A percentile compares a stretch with the other conserved stretches of the same genome.
These are phyloP conservation scores for Crenuchus spilurus DNA, from an alignment of 2,797 vertebrate species.

Conservation along the genomic window DNA sequence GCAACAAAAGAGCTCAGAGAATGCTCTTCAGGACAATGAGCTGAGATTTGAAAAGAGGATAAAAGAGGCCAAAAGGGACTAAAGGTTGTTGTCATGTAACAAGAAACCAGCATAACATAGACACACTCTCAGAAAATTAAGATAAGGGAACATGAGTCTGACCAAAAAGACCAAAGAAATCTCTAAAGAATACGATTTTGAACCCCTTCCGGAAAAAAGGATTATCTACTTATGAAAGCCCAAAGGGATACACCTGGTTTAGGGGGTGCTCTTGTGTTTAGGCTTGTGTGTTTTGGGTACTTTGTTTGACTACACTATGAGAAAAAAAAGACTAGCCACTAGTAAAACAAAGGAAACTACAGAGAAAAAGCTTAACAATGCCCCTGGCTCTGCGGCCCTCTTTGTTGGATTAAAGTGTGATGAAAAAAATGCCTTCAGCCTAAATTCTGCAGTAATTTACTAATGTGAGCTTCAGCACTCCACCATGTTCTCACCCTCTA, in stretches of 20 bases:
- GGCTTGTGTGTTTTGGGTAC: slow-evolving; percentile 26
- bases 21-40: slow-evolving; percentile 46
- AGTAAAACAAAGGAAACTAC: slow-evolving; percentile 50
- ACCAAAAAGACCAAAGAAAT: slow-evolving; percentile 9
- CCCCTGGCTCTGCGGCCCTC: slow-evolving; percentile 18
- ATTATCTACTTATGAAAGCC: slow-evolving; percentile 52
- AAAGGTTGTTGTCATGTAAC: slow-evolving; percentile 58
- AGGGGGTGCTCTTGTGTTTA: slow-evolving; percentile 15
- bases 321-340: slow-evolving; percentile 50
- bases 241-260: slow-evolving; percentile 53
- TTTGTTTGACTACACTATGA: slow-evolving; percentile 42
- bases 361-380: slow-evolving; percentile 46
- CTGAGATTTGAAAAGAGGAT: slow-evolving; percentile 59
- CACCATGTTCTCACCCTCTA: slow-evolving; percentile 1
- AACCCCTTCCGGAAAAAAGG: slow-evolving; percentile 46
- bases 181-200: slow-evolving; percentile 15
- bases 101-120: slow-evolving; percentile 32
- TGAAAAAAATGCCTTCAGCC: not conserved
- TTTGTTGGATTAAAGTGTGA: slow-evolving; percentile 16
- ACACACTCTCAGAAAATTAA: slow-evolving; percentile 42
- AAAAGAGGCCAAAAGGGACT: slow-evolving; percentile 54
- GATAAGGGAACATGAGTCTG: slow-evolving; percentile 49
- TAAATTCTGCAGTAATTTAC: slow-evolving; percentile 30
- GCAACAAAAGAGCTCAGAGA: slow-evolving; percentile 65
- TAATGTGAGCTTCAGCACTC: slow-evolving; percentile 6